Conservation (phyloP, 2,113 vertebrate species). For the Thamnophis sirtalis region DNA sequence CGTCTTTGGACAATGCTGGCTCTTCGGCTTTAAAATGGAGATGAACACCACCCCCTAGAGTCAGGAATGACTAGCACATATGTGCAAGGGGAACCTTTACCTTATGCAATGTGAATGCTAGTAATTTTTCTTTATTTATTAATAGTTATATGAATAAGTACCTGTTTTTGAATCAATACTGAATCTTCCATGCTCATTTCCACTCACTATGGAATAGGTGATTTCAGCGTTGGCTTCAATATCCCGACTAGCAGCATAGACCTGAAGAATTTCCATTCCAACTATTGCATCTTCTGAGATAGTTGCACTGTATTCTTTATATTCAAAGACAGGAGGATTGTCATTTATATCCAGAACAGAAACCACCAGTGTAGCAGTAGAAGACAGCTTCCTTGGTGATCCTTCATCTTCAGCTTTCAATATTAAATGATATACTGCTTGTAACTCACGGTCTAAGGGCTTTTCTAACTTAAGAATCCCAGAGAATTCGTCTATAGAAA, state of each 20-base stretch:
- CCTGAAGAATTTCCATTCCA: slow-evolving; percentile 85
- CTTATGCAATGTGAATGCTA: neutral
- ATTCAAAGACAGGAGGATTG: slow-evolving; percentile 94
- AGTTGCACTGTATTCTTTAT: slow-evolving; percentile 83
- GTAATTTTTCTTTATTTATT: neutral
- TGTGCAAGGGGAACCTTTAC: too few species aligned
- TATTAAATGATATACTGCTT: slow-evolving; percentile 77
- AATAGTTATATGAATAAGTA: slow-evolving; percentile 50
- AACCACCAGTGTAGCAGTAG: slow-evolving; percentile 75
- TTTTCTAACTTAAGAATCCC: slow-evolving; percentile 84
- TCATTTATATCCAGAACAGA: slow-evolving; percentile 96
- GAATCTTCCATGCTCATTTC: slow-evolving; percentile 92
- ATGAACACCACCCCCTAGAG: too few species aligned
- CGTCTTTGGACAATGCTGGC: too few species aligned
- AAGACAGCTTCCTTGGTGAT: slow-evolving; percentile 75
- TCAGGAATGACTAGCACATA: too few species aligned
- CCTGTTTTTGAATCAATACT: slow-evolving; percentile 86
- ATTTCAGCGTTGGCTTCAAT: slow-evolving; percentile 86
- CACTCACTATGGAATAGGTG: slow-evolving; percentile 87
- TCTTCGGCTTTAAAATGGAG: too few species aligned
- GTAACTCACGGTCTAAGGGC: slow-evolving; percentile 85
- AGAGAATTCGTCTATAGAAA: slow-evolving; percentile 85
- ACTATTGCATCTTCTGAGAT: slow-evolving; percentile 79
- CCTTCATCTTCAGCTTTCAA: slow-evolving; percentile 86
- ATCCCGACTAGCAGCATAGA: slow-evolving; percentile 90